phyloP scores from a whole-genome alignment of 2,113 vertebrate genomes.

The Pogona vitticeps region DNA sequence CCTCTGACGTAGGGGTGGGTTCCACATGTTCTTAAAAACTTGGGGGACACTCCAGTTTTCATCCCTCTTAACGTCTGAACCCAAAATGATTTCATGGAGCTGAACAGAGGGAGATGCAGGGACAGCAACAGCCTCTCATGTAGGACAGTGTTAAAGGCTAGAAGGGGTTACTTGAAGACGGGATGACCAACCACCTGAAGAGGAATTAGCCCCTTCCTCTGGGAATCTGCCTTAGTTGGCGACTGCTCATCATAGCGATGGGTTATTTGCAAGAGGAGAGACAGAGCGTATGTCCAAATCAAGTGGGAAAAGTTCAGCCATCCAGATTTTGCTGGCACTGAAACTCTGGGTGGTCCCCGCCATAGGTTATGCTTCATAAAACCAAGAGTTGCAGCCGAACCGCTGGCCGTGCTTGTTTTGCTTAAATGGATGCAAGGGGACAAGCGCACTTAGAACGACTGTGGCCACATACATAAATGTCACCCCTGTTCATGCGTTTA shows the following conservation, averaged over 20 bases:
- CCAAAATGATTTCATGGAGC: neutral
- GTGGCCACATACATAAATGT: neutral
- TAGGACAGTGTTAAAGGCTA: neutral
- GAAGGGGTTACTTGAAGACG: neutral
- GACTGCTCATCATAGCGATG: too few species aligned
- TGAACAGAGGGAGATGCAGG: too few species aligned
- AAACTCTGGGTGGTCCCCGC: neutral
- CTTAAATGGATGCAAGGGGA: neutral
- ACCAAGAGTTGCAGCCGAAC: neutral
- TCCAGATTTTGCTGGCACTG: neutral
- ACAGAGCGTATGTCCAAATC: too few species aligned
- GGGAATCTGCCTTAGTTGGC: too few species aligned
- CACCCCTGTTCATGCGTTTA: too few species aligned
- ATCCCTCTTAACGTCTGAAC: too few species aligned
- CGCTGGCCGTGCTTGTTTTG: neutral
- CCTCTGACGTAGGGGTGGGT: too few species aligned
- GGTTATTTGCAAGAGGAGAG: too few species aligned
- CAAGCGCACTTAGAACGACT: neutral
- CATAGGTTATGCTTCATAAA: neutral
- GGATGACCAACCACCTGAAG: too few species aligned
- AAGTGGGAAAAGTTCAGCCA: neutral
- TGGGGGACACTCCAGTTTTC: too few species aligned
- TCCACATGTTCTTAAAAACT: too few species aligned
- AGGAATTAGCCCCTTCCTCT: too few species aligned
- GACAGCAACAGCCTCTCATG: neutral